Percentiles rank a stretch among this genome's conserved stretches.
Evolutionary conservation across 2,888 invertebrate species (phyloP).

Genomic region (Heliconius erato): DNA sequence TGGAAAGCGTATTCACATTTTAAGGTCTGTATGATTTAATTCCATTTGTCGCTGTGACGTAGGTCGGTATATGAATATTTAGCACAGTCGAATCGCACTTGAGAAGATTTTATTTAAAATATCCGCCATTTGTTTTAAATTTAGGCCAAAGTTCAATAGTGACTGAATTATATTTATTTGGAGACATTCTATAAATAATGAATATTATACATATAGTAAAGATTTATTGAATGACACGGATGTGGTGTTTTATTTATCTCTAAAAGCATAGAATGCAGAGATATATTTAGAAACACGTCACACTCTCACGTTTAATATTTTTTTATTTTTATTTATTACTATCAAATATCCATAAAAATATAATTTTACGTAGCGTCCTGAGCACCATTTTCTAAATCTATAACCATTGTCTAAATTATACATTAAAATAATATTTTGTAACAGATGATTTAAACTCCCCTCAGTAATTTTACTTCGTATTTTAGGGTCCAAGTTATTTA

Average conservation of each 20-base stretch:
- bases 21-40: background rate
- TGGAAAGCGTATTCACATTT: background rate
- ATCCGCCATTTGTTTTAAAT: constrained; percentile 1
- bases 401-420: too few species aligned
- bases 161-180: background rate
- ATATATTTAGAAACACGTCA: too few species aligned
- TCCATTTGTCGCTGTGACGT: background rate
- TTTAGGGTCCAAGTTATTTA: too few species aligned
- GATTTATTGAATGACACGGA: background rate
- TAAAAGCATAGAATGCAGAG: background rate
- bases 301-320: too few species aligned
- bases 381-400: too few species aligned
- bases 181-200: background rate
- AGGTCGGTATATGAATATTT: background rate
- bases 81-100: background rate
- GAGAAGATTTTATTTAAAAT: background rate
- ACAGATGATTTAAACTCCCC: too few species aligned
- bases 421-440: too few species aligned
- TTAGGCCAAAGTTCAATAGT: constrained; percentile 5
- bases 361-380: too few species aligned
- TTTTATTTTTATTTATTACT: too few species aligned
- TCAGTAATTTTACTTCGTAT: too few species aligned
- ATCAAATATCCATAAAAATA: too few species aligned
- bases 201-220: background rate
- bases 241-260: background rate